These are phyloP conservation scores for Alviniconcha marisindica DNA, from an alignment of 1,140 invertebrate species.

Conservation along the genomic window DNA sequence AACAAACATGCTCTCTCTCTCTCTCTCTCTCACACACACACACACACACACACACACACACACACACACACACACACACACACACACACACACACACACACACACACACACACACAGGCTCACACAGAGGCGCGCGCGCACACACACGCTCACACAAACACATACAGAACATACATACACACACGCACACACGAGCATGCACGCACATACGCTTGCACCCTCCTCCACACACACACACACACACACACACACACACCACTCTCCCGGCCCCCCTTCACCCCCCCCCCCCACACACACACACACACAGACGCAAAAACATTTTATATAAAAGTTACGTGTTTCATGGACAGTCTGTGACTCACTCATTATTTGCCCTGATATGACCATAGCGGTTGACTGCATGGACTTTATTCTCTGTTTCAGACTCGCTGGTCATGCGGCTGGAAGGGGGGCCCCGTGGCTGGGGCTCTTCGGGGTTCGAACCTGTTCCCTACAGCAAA, in stretches of 20 bases:
- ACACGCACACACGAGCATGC: neutral
- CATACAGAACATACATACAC: neutral
- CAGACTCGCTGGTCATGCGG: conserved; percentile 52
- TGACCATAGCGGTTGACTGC: too few species aligned
- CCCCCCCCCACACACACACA: neutral
- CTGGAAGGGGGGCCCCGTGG: conserved; percentile 46
- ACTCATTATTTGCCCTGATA: too few species aligned
- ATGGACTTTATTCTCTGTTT: neutral
- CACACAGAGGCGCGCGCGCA: neutral
- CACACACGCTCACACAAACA: neutral
- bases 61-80: neutral
- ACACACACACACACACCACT: neutral
- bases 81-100: neutral
- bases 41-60: conserved; percentile 13
- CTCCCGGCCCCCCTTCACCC: neutral
- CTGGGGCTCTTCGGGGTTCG: conserved; percentile 53
- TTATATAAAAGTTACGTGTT: too few species aligned
- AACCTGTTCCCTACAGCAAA: conserved; percentile 55
- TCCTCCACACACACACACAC: neutral
- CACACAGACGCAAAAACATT: too few species aligned
- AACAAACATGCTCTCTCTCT: too few species aligned
- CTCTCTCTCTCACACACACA: neutral
- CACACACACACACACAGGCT: neutral
- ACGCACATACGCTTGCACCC: neutral
- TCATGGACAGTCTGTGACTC: too few species aligned